These are phyloP conservation scores for Caenorhabditis becei DNA, from an alignment of 2,888 invertebrate genomes.

Conservation along the genomic window DNA sequence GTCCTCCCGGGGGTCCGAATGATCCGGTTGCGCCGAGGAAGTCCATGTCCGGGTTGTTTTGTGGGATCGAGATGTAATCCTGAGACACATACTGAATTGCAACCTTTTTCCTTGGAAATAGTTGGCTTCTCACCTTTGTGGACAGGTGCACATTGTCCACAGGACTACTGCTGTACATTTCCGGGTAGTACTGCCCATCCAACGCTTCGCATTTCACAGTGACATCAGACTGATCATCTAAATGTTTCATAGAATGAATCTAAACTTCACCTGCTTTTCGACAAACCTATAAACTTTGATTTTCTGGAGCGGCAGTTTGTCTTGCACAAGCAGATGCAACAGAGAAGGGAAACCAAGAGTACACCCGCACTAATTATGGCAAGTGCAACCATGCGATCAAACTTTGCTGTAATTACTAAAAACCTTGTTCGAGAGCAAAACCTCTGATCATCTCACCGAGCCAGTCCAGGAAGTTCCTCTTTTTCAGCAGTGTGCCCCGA, in stretches of 20 bases:
- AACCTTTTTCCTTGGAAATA: not conserved
- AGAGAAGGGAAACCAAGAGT: slow-evolving; percentile 61
- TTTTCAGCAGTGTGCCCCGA: slow-evolving; percentile 56
- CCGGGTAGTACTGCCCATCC: slow-evolving; percentile 78
- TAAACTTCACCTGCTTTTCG: not conserved
- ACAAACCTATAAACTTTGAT: slow-evolving; percentile 67
- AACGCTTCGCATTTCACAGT: slow-evolving; percentile 80
- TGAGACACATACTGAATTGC: no score
- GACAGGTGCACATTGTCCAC: slow-evolving; percentile 71
- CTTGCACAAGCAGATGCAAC: slow-evolving; percentile 61
- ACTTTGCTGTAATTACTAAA: slow-evolving; percentile 54
- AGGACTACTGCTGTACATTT: slow-evolving; percentile 76
- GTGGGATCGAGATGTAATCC: slow-evolving; percentile 81
- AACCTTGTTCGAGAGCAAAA: not conserved
- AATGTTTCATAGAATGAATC: no score
- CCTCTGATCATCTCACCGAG: slow-evolving; percentile 39
- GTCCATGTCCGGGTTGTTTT: slow-evolving; percentile 81
- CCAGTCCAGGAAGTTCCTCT: slow-evolving; percentile 63
- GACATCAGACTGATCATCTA: slow-evolving; percentile 79
- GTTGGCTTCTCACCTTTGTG: slow-evolving; percentile 63
- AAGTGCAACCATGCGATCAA: slow-evolving; percentile 55
- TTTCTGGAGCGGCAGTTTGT: slow-evolving; percentile 59
- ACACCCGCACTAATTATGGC: slow-evolving; percentile 60
- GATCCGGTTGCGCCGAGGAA: slow-evolving; percentile 70
- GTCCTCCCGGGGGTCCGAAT: slow-evolving; percentile 58